phyloP scores from a whole-genome alignment of 2,797 vertebrate genomes.

The Spinus pinus region DNA sequence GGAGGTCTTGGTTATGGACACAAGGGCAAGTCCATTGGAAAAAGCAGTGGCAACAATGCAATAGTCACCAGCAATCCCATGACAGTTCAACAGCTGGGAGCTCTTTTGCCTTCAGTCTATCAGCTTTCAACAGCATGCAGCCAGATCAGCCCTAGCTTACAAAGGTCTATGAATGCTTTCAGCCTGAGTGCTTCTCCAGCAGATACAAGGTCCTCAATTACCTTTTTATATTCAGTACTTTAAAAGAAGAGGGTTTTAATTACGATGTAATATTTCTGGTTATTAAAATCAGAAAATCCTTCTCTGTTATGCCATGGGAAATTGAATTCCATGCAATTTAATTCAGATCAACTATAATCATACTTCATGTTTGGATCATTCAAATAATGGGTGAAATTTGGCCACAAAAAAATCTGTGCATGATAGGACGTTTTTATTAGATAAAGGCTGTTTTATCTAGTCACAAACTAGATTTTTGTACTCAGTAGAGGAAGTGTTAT shows the following conservation, averaged over 20 bases:
- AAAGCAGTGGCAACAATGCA: slow-evolving; percentile 78
- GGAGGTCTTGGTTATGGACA: slow-evolving; percentile 75
- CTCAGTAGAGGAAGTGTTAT: neutral
- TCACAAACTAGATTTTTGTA: neutral
- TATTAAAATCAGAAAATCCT: neutral
- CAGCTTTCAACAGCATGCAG: slow-evolving; percentile 73
- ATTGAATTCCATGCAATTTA: neutral
- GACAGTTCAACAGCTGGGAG: slow-evolving; percentile 78
- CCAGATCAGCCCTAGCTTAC: slow-evolving; percentile 74
- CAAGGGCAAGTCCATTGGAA: slow-evolving; percentile 79
- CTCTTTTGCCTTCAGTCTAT: slow-evolving; percentile 71
- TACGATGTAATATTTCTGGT: neutral
- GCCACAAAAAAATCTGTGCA: neutral
- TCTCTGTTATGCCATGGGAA: neutral
- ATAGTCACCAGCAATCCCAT: slow-evolving; percentile 81
- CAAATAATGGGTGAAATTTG: neutral
- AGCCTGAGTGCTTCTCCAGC: slow-evolving; percentile 78
- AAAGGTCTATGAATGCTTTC: slow-evolving; percentile 75
- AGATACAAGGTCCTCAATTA: slow-evolving; percentile 86
- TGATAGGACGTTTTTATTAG: neutral
- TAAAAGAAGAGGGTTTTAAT: neutral
- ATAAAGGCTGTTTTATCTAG: neutral
- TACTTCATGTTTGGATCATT: neutral
- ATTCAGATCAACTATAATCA: neutral
- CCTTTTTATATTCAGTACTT: slow-evolving; percentile 26